Percentiles rank a stretch among this genome's conserved stretches.
Evolutionary conservation across 2,113 vertebrate genomes (phyloP).

Genomic region (Sylvietta virens): DNA sequence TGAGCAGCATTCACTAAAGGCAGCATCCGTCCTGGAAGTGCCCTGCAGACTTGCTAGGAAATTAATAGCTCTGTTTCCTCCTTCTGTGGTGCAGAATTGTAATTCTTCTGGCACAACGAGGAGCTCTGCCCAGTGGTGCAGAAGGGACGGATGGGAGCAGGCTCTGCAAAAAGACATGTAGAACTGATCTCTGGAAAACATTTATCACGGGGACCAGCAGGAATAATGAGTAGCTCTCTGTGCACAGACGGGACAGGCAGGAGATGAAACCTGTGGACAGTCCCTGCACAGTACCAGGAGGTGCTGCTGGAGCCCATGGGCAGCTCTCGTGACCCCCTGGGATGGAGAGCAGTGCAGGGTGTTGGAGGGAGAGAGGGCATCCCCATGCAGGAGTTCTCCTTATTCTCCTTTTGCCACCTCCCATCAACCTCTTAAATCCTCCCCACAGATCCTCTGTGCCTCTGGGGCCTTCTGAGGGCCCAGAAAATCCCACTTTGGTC

Average conservation of each 20-base stretch:
- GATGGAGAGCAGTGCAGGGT: neutral
- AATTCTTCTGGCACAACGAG: neutral
- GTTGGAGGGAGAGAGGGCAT: neutral
- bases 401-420: neutral
- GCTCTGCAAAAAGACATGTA: neutral
- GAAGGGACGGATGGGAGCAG: neutral
- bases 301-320: neutral
- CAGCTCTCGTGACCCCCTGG: rapidly evolving
- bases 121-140: neutral
- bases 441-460: rapidly evolving
- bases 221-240: neutral
- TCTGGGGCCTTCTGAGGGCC: neutral
- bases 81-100: conserved; percentile 42
- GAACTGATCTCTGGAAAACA: neutral
- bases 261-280: neutral
- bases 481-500: neutral
- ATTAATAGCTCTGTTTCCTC: conserved; percentile 33
- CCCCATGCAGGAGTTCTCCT: rapidly evolving
- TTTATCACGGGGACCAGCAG: neutral
- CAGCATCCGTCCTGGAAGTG: neutral
- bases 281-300: rapidly evolving
- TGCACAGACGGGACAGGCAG: neutral
- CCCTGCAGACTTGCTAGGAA: neutral
- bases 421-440: neutral
- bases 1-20: neutral